Evolutionary conservation across 2,797 vertebrate species (phyloP), one percentile per base, ranked within the genome.

Genomic region (Heterohyrax brucei): DNA sequence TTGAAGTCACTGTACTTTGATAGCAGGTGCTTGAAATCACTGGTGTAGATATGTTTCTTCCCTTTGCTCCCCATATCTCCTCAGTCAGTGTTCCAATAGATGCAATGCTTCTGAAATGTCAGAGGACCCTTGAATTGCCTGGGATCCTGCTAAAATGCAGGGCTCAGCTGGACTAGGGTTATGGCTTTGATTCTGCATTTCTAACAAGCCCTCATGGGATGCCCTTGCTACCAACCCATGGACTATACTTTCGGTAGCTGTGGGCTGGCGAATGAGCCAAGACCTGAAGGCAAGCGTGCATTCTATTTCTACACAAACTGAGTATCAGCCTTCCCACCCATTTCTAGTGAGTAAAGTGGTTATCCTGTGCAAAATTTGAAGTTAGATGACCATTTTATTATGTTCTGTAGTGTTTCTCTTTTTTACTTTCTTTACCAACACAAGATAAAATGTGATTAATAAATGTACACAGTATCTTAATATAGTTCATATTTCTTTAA

Each of bases 301-400:
- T 0, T 68, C 10, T 92, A 72, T 68, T 56, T 14, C 33, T 81
- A 78, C 16, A 89, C 18, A 78, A 78, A 83, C 13, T 77, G 48
- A 78, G 9, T 12, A 44, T 68, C 44, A 81, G 5, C 13, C 50
- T 96, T 84, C 44, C 33, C 83, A 26, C 22, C 46, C 28, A 16
- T 73, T 61, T 83, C 18, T 7, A 48, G n/a, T 24, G 44, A 80
- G 33, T 33, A 79, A 90, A 46, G 3, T 82, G 30, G 19, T 62
- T 18, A 50, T 79, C 44, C 10, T 21, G 2, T 39, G 21, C 93
- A 70, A 81, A 78, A 79, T 82, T 50, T 82, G 75, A 79, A 94
- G 61, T 86, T 82, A 72, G 30, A n/a, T 28, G 64, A 30, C 4
- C 26, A 77, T 50, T 80, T 76, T 85, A 75, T 78, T 94, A 14